A percentile compares a stretch with the other conserved stretches of the same genome.
These are phyloP conservation scores for Andrena fulva DNA, from an alignment of 2,888 invertebrate genomes.

Conservation along the genomic window DNA sequence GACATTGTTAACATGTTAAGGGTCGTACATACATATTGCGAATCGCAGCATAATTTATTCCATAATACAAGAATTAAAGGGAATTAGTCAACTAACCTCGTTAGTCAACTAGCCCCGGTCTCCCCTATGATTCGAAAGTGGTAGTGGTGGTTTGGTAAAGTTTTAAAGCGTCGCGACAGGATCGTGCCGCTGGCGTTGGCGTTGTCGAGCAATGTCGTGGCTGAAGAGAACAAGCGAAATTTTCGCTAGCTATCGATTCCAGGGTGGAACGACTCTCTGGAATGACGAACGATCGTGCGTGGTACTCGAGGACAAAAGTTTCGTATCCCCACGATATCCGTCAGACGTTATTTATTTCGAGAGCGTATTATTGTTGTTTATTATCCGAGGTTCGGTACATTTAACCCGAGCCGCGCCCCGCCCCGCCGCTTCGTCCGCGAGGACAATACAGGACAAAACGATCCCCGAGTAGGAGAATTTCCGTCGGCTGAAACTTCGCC, in stretches of 20 bases:
- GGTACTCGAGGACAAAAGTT: conserved; percentile 71
- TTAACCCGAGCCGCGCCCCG: conserved; percentile 72
- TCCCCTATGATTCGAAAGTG: background rate
- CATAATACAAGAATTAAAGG: no score
- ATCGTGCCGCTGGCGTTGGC: no score
- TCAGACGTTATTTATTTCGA: conserved; percentile 78
- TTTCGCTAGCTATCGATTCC: conserved; percentile 71
- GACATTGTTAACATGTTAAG: no score
- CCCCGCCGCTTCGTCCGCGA: conserved; percentile 71
- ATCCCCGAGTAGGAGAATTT: conserved; percentile 64
- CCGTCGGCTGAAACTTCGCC: conserved; percentile 52
- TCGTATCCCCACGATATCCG: conserved; percentile 74
- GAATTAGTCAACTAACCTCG: no score
- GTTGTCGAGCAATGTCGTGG: background rate
- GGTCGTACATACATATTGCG: no score
- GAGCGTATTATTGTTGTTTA: conserved; percentile 81
- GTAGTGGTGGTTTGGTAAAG: background rate
- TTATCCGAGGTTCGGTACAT: conserved; percentile 81
- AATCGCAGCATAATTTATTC: no score
- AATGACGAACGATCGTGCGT: conserved; percentile 76
- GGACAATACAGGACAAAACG: conserved; percentile 56
- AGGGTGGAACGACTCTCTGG: conserved; percentile 50
- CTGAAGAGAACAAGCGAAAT: conserved; percentile 7
- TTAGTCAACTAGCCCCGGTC: no score
- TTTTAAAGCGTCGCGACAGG: background rate